Evolutionary conservation across 2,797 vertebrate species (phyloP), one percentile per base, ranked within the genome.

Genomic region (Melanotaenia boesemani): DNA sequence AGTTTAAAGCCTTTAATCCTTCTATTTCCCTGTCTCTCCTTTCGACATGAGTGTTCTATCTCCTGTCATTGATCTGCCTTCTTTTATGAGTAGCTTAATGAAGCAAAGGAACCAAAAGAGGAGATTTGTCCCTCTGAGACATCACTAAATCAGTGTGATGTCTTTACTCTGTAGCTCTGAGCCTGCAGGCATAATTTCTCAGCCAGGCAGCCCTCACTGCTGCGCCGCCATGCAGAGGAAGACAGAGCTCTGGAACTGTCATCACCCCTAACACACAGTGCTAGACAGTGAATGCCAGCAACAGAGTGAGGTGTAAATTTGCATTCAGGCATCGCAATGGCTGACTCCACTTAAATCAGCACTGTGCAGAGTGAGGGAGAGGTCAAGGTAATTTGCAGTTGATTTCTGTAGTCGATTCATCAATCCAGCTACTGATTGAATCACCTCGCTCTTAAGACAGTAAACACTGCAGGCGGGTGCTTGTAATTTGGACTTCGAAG

Each of bases 51-150:
- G 63, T 34, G 55, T 59, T 82, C 80, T 74, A 78, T 84, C 85
- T 88, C 69, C 76, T 67, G 55, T 58, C 83, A 87, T 87, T 90
- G 81, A 93, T 91, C 88, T 85, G 70, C 63, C 83, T 81, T 80
- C 74, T 72, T 89, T 91, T 87, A 88, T 93, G 78, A 85, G 78
- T 78, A 74, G 78, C 82, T 76, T 90, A 93, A 94, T 92, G 87
- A 90, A 89, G 88, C 73, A 37, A 75, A 72, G 73, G 77, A 86
- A 77, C 18, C 63, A 86, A 79, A 85, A 84, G 72, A 65, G 50
- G 37, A 90, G 79, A 89, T 91, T 67, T 84, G 79, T 88, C 70
- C 86, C 82, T 67, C 78, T 44, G 84, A 90, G 85, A 82, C 79
- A 56, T 82, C 71, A 76, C 83, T 88, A 80, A 89, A 93, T 91